These are phyloP conservation scores for Orchesella flavescens DNA, from an alignment of 2,888 invertebrate species.

Conservation along the genomic window DNA sequence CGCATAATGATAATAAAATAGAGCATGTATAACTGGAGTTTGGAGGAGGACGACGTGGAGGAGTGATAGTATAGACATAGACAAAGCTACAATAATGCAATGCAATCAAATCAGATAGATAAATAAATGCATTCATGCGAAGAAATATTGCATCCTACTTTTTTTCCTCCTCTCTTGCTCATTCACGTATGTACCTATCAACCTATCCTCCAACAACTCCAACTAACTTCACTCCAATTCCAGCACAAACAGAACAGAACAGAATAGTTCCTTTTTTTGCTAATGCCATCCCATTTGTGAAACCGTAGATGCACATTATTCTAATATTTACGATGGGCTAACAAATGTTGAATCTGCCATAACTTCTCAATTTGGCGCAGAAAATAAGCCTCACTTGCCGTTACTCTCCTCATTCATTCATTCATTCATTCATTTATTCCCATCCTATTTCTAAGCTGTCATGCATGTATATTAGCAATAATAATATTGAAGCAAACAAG, in stretches of 20 bases:
- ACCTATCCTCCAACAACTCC: neutral
- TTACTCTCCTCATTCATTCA: neutral
- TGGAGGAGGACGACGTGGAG: no score
- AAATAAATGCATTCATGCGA: constrained; percentile 24
- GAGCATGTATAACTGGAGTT: no score
- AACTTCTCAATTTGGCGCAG: constrained; percentile 38
- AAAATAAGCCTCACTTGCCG: neutral
- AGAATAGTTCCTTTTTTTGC: neutral
- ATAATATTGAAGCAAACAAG: constrained; percentile 28
- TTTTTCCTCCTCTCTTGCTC: neutral
- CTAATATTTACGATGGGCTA: constrained; percentile 30
- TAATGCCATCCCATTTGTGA: constrained; percentile 14
- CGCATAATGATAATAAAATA: constrained; percentile 12
- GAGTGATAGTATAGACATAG: no score
- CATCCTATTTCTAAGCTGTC: neutral
- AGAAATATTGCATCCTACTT: constrained; percentile 15
- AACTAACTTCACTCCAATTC: neutral
- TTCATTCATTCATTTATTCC: neutral
- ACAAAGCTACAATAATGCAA: neutral
- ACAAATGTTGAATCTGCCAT: constrained; percentile 30
- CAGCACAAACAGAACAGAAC: neutral
- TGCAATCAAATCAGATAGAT: neutral
- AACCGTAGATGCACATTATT: constrained; percentile 22
- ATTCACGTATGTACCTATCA: neutral
- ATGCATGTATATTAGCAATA: constrained; percentile 39